Base-by-base conservation (phyloP, 2,888 invertebrate species). In the Dolichomitus sp. region DNA sequence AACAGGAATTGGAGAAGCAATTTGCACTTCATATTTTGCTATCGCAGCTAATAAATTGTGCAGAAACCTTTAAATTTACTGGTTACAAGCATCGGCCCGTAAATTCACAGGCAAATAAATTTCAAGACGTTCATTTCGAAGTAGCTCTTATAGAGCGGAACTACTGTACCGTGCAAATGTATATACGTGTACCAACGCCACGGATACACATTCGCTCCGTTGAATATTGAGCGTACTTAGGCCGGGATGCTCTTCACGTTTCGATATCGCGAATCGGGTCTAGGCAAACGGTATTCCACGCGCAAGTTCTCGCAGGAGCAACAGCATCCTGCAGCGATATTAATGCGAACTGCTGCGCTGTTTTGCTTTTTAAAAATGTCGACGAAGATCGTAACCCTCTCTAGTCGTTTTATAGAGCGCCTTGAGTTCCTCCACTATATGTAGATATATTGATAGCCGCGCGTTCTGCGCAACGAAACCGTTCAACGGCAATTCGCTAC, bases 231-330 rank as follows among this genome's bases (percentile, higher is more conserved):
- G 45, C 57, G 76, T 68, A 78, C 65, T 70, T 54, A 73, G 63
- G 68, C 66, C 40, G 54, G 72, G 65, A 72, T 83, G 80, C 70
- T 57, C 68, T 57, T 63, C 61, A 66, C 73, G 78, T 84, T 84
- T 83, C 77, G 85, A 84, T 84, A 85, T 84, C 75, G 83, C 72
- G 59, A 76, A 85, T 82, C 76, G 76, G 81, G 63, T 72, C 54
- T 48, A 82, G 74, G 61, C 57, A 76, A 84, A 84, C 85, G 84
- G 84, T 83, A 85, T 85, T 77, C 72, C 65, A 69, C 78, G 72
- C 61, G 72, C 42, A 72, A 66, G 40, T 63, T 77, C 68, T 76
- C 40, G 42, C 54, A 52, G 65, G 59, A 72, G 78, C 54, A 80
- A 57, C 45, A 69, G 65, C 48, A 48, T 6, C 48, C 73, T 65